A percentile compares a stretch with the other conserved stretches of the same genome.
These are phyloP conservation scores for Oscheius sp. DNA, from an alignment of 2,888 invertebrate genomes.

Conservation along the genomic window DNA sequence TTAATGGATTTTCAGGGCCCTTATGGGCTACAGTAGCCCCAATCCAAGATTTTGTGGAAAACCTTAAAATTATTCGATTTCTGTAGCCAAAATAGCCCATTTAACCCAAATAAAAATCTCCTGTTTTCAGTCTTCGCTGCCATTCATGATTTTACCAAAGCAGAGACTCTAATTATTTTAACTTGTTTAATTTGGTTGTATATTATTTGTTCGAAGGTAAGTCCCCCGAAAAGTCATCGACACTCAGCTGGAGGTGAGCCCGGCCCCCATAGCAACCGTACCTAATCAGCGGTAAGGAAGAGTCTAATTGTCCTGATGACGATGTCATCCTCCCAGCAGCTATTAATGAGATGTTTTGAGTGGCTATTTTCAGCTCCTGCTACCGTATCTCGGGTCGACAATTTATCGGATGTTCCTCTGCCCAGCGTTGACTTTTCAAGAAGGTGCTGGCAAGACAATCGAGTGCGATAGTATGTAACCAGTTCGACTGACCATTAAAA, in stretches of 20 bases:
- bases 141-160: slow-evolving; percentile 46
- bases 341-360: not conserved
- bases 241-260: not conserved
- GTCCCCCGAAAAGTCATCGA: not conserved
- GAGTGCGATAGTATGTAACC: slow-evolving; percentile 24
- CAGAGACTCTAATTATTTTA: slow-evolving; percentile 47
- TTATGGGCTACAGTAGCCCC: too few relatives aligned
- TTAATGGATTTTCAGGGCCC: too few relatives aligned
- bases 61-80: too few relatives aligned
- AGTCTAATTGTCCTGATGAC: not conserved
- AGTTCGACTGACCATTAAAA: too few relatives aligned
- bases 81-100: too few relatives aligned
- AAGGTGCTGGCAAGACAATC: slow-evolving; percentile 33
- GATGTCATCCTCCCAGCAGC: not conserved
- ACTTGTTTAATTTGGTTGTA: slow-evolving; percentile 44
- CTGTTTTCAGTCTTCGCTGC: slow-evolving; percentile 53
- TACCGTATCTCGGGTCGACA: slow-evolving; percentile 14
- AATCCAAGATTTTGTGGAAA: too few relatives aligned
- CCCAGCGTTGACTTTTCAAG: slow-evolving; percentile 6
- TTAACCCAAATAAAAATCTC: too few relatives aligned
- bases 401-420: not conserved
- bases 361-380: slow-evolving; percentile 20
- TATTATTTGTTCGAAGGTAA: slow-evolving; percentile 24
- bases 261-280: not conserved
- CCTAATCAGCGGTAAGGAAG: not conserved